These are phyloP conservation scores for Erebia ligea DNA, from an alignment of 2,888 invertebrate species.

Conservation along the genomic window DNA sequence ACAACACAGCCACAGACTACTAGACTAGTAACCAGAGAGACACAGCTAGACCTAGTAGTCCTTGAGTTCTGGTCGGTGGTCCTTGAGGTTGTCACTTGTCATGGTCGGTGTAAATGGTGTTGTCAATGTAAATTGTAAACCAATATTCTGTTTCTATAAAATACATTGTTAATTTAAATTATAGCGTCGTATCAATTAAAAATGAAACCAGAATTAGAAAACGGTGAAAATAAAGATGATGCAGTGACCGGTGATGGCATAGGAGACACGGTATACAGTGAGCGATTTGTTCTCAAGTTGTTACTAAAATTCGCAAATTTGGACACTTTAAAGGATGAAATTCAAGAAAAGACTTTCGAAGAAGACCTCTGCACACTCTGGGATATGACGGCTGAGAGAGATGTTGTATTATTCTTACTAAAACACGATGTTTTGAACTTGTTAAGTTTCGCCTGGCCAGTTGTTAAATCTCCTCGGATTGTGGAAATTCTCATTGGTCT, in stretches of 20 bases:
- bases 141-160: too few species aligned
- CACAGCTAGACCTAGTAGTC: too few species aligned
- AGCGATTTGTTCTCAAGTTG: conserved; percentile 88
- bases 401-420: conserved; percentile 87
- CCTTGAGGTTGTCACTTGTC: too few species aligned
- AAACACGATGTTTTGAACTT: conserved; percentile 87
- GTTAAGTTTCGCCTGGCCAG: conserved; percentile 81
- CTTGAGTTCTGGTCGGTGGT: too few species aligned
- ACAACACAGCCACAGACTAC: too few species aligned
- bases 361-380: conserved; percentile 90
- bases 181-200: background rate
- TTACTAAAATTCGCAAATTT: conserved; percentile 84
- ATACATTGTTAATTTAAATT: background rate
- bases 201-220: conserved; percentile 56
- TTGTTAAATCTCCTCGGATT: conserved; percentile 85
- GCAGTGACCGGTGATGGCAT: conserved; percentile 89
- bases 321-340: conserved; percentile 75
- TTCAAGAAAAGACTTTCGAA: conserved; percentile 86
- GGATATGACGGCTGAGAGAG: conserved; percentile 93
- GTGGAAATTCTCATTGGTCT: conserved; percentile 93
- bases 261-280: conserved; percentile 91
- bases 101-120: too few species aligned
- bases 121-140: too few species aligned
- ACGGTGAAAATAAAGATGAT: conserved; percentile 31
- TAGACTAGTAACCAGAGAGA: too few species aligned